phyloP scores from a whole-genome alignment of 2,888 invertebrate genomes.

The Graphium colonna region DNA sequence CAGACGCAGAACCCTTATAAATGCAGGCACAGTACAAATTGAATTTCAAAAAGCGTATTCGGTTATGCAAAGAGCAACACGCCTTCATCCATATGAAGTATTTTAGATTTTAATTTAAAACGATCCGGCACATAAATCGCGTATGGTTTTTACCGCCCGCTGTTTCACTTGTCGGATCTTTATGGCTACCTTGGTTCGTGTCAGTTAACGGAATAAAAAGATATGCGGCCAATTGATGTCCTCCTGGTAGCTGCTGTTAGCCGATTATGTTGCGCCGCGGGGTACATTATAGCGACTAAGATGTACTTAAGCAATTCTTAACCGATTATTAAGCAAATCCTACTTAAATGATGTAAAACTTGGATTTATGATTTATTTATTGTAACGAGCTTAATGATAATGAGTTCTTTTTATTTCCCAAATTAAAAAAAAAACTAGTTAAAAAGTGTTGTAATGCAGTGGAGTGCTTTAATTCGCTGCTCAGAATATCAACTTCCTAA shows the following conservation, averaged over 20 bases:
- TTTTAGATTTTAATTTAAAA: conserved; percentile 13
- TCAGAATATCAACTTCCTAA: too few relatives aligned
- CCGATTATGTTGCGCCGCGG: neutral
- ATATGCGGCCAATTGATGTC: neutral
- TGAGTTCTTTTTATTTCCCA: too few relatives aligned
- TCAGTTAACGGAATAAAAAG: conserved; percentile 1
- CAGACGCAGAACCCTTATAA: too few relatives aligned
- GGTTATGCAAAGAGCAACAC: neutral
- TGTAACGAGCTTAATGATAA: too few relatives aligned
- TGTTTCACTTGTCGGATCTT: conserved; percentile 16
- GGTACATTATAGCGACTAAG: neutral
- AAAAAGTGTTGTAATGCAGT: neutral
- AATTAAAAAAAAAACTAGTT: neutral
- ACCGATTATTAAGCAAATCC: too few relatives aligned
- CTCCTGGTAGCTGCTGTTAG: neutral
- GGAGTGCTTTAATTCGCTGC: neutral
- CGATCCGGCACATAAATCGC: conserved; percentile 12
- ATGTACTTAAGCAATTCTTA: neutral
- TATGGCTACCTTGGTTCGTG: conserved; percentile 8
- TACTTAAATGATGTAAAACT: too few relatives aligned
- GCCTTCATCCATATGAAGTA: neutral
- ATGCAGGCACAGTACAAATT: neutral
- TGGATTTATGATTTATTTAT: too few relatives aligned
- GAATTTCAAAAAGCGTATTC: neutral
- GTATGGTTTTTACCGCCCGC: conserved; percentile 13